Percentiles rank a stretch among this genome's conserved stretches.
Conservation (phyloP, 2,113 vertebrate species). For the Oxygymnocypris stewartii region DNA sequence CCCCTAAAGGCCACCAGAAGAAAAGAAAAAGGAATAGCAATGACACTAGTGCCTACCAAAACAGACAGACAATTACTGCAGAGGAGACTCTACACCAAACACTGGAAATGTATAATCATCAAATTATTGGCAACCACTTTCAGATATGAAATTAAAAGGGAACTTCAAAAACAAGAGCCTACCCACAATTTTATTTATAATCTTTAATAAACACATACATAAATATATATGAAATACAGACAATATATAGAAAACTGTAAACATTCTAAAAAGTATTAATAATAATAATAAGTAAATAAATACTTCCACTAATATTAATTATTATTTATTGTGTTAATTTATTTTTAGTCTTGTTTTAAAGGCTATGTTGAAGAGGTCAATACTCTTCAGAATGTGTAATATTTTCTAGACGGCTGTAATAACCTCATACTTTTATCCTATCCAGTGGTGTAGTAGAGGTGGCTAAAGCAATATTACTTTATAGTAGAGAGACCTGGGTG, state of each 20-base stretch:
- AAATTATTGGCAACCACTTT: constrained; percentile 46
- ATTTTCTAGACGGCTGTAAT: not conserved
- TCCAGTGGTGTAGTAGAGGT: constrained; percentile 14
- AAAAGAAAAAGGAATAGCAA: constrained; percentile 75
- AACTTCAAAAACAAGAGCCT: constrained; percentile 35
- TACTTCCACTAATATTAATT: not conserved
- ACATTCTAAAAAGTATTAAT: not conserved
- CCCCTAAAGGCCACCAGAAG: constrained; percentile 76
- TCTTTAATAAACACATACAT: not conserved
- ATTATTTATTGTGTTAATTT: not conserved
- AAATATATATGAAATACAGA: not conserved
- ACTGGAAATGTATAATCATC: constrained; percentile 55
- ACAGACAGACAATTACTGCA: constrained; percentile 65
- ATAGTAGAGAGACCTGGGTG: constrained; percentile 29
- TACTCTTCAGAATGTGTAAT: not conserved
- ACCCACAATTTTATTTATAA: not conserved
- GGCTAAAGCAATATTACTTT: constrained; percentile 13
- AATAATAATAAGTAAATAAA: not conserved
- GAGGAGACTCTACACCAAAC: constrained; percentile 55
- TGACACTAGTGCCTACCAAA: constrained; percentile 72
- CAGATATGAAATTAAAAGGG: constrained; percentile 49
- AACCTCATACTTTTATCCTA: not conserved
- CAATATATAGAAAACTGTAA: not conserved
- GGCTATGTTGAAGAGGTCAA: not conserved
- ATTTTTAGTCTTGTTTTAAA: not conserved